Evolutionary conservation across 2,797 vertebrate species (phyloP), one percentile per base, ranked within the genome.

Genomic region (Aythya fuligula): DNA sequence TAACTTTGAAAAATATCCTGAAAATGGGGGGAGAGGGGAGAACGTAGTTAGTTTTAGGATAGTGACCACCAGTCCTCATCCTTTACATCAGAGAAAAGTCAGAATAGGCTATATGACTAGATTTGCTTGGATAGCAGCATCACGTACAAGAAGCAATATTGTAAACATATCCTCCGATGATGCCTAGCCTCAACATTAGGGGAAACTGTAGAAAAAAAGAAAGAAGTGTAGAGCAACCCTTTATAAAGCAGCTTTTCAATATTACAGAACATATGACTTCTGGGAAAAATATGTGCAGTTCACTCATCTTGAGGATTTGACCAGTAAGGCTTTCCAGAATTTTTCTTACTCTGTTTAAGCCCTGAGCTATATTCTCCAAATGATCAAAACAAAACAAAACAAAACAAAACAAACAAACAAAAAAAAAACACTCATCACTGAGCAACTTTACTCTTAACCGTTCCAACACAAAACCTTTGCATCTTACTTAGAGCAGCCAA

Each of bases 161-260:
- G 24, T 51, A 51, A 6, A 38, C 7, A 17, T 41, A 36, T 10
- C 7, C 21, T 85, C 38, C 28, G 13, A 64, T 19, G 45, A 85
- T 13, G n/a, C 13, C 18, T 47, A 38, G 13, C 11, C 39, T 75
- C 49, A 74, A 10, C 8, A 74, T 41, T 4, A 78, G 56, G 15
- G 4, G 34, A 7, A 75, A 25, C 3, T 13, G 60, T 0, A 1
- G 4, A 6, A 41, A 6, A 41, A 61, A 53, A 57, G 8, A 18
- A 43, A 58, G 5, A 80, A 43, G 6, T 14, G 39, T 36, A 69
- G 12, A 83, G 15, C 19, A 56, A 1, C 12, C 6, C 0, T 72
- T 71, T 84, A 61, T 2, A n/a, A 65, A 80, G 15, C 15, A 15
- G 39, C 39, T 61, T 53, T 13, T 36, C 32, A 58, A 3, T 39